Evolutionary conservation across 2,888 invertebrate genomes (phyloP), one percentile per base, ranked within the genome.

Genomic region (Dinocampus coccinellae): DNA sequence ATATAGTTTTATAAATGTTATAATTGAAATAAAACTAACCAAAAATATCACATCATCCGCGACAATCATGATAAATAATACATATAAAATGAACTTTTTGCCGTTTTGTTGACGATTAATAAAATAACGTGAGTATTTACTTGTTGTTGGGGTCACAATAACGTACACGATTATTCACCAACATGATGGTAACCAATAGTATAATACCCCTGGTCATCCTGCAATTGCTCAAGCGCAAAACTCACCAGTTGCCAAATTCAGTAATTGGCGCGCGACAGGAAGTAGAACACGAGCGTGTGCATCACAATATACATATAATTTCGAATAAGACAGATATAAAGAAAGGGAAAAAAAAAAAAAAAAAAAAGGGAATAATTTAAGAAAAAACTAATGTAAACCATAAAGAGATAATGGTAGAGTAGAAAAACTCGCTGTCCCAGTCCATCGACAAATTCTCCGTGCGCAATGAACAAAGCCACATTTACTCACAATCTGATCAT

Each of bases 401-500:
- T 3, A 1, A 47, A 7, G 9, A 16, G 16, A 47, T 7, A 29
- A 29, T 4, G 42, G 20, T 42, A 33, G 52, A 29, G 47, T n/a
- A 61, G 20, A 34, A 63, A 64, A 53, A 24, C 52, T 47, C 52
- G 22, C 33, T 34, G 53, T 36, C 53, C 22, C 53, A 52, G 64
- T 64, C 47, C 53, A 64, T 36, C 53, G 53, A 64, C 34, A 34
- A 16, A 52, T 53, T 36, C 53, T 26, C 29, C 7, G 6, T 47
- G 47, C 16, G 47, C 47, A 16, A 47, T 16, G 20, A 47, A 47
- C 47, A 20, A 6, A 20, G 20, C 6, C 6, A 39, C 13, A 24
- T 39, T 39, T 76, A 85, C 85, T 84, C 82, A 85, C 85, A 76
- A 83, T 81, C 76, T 82, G 83, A 47, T 85, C 83, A 77, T 76